A percentile compares a stretch with the other conserved stretches of the same genome.
These are phyloP conservation scores for Monodelphis domestica DNA, from an alignment of 2,797 vertebrate genomes.

Conservation along the genomic window DNA sequence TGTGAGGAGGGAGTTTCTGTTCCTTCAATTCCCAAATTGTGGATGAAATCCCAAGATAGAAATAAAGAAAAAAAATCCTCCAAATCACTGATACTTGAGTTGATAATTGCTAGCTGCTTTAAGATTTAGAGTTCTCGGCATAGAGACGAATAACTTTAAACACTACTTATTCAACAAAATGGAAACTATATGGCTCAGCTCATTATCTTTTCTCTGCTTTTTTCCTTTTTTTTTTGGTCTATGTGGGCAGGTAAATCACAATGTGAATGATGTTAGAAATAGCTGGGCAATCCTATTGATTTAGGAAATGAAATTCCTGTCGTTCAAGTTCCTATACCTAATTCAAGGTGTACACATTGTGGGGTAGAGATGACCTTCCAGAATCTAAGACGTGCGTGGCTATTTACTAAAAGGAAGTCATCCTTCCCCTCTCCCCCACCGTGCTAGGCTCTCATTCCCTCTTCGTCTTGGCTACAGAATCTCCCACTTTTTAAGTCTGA, in stretches of 20 bases:
- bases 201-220: neutral
- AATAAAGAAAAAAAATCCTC: neutral
- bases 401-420: neutral
- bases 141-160: slow-evolving; percentile 24
- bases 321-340: neutral
- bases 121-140: slow-evolving; percentile 18
- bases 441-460: neutral
- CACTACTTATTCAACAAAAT: slow-evolving; percentile 41
- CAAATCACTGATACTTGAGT: slow-evolving; percentile 20
- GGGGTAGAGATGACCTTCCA: neutral
- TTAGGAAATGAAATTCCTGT: neutral
- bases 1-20: neutral
- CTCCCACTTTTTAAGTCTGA: neutral
- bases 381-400: neutral
- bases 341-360: neutral
- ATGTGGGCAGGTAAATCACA: neutral
- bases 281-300: neutral
- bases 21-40: slow-evolving; percentile 27
- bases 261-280: slow-evolving; percentile 24
- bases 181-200: slow-evolving; percentile 24
- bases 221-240: slow-evolving; percentile 7
- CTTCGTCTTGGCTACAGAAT: neutral
- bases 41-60: neutral
- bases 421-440: neutral
- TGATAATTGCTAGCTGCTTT: neutral